Evolutionary conservation across 2,797 vertebrate species (phyloP).

Genomic region (Cygnus olor): DNA sequence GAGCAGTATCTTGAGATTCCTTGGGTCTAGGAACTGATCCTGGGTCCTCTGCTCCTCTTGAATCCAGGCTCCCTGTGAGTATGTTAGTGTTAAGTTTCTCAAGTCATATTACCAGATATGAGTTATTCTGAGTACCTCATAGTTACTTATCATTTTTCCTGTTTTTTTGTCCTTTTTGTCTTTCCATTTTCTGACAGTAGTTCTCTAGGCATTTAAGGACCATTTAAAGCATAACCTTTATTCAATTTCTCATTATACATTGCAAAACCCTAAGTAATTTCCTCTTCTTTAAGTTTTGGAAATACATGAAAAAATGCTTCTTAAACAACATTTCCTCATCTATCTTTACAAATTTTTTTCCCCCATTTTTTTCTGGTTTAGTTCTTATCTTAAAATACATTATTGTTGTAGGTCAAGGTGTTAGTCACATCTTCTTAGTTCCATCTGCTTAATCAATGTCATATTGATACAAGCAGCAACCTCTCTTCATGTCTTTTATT

Average conservation of each 20-base stretch:
- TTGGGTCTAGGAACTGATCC: background rate
- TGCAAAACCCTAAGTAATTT: background rate
- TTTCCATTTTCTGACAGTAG: background rate
- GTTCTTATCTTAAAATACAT: background rate
- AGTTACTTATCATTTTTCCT: background rate
- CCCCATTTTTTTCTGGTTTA: background rate
- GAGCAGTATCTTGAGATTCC: background rate
- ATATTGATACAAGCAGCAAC: background rate
- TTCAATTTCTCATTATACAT: background rate
- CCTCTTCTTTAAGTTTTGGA: background rate
- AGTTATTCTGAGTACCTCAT: background rate
- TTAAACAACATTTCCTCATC: background rate
- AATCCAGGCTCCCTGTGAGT: background rate
- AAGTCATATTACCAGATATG: background rate
- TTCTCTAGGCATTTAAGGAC: background rate
- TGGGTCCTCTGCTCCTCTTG: background rate
- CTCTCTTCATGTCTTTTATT: background rate
- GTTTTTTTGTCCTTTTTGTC: background rate
- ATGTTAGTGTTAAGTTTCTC: background rate
- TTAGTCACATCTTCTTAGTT: background rate
- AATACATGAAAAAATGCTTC: background rate
- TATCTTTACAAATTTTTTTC: background rate
- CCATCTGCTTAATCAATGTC: background rate
- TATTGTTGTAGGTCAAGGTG: background rate
- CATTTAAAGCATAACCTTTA: background rate